Evolutionary conservation across 1,140 invertebrate genomes (phyloP).

Genomic region (Drosophila insularis): DNA sequence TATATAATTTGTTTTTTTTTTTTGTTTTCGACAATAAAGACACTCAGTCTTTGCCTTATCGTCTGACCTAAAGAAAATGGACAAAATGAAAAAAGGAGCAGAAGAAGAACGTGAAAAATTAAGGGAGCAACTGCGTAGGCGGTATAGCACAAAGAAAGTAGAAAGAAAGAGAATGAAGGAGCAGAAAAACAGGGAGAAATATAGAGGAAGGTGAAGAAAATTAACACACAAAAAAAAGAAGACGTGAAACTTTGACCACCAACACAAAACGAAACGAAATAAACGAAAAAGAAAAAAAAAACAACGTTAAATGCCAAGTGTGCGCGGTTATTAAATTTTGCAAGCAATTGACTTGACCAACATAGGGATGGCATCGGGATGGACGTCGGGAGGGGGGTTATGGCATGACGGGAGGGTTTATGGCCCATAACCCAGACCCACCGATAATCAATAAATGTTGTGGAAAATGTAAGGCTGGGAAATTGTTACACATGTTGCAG

Average conservation of each 20-base stretch:
- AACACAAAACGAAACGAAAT: constrained; percentile 42
- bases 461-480: constrained; percentile 66
- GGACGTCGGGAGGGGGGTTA: background rate
- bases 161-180: constrained; percentile 2
- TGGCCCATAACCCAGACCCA: constrained; percentile 14
- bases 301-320: constrained; percentile 43
- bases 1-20: constrained; percentile 26
- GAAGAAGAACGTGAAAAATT: constrained; percentile 38
- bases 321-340: constrained; percentile 66
- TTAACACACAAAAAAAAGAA: constrained; percentile 46
- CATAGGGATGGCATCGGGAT: constrained; percentile 7
- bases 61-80: constrained; percentile 18
- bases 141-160: constrained; percentile 20
- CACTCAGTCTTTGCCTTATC: constrained; percentile 42
- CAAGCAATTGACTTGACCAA: constrained; percentile 70
- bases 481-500: constrained; percentile 67
- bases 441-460: constrained; percentile 76
- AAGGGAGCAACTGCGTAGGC: constrained; percentile 46
- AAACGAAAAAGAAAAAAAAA: constrained; percentile 47
- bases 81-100: constrained; percentile 20
- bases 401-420: constrained; percentile 11
- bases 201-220: background rate
- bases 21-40: constrained; percentile 30
- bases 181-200: background rate
- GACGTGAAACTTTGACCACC: constrained; percentile 28